Evolutionary conservation across 2,113 vertebrate species (phyloP), one percentile per base, ranked within the genome.

Genomic region (Poecile atricapillus): DNA sequence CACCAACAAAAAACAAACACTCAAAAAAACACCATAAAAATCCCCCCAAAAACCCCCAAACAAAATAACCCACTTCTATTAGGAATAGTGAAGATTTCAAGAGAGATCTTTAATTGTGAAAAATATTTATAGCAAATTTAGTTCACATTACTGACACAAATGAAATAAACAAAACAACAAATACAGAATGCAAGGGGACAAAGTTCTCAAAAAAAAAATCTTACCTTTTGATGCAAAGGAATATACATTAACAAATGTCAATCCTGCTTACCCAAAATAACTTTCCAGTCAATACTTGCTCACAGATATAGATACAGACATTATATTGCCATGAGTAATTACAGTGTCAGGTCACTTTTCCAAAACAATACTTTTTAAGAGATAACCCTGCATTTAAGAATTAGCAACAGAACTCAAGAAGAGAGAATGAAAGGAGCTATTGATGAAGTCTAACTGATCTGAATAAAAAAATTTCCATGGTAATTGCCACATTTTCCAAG

Each of bases 21-120:
- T 11, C 39, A 39, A 39, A 39, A 39, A 39, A 39, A 11, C 39
- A 39, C 39, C 37, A 39, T 12, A 39, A 39, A 39, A 39, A 39
- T 39, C 39, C 39, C 39, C 39, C 39, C 39, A 11, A 39, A 39
- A 39, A 4, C 39, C 39, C 6, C 28, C 33, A 28, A 58, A 52
- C 37, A 86, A 77, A 90, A 43, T 31, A 58, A 15, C 37, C 13
- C 58, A 86, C 8, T 12, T 70, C 56, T 52, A 27, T 8, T 39
- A 71, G 35, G 33, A 90, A 70, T 8, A 62, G 35, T n/a, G 21
- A 79, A 58, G 46, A 93, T 83, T 95, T 93, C 69, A 89, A 94
- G 94, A 91, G 69, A 94, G 90, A 93, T 88, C 50, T 94, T 96
- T 97, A 97, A 96, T 97, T 55, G 83, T 91, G 78, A 95, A 85